Conservation (phyloP, 2,797 vertebrate genomes). For the Sarcophilus harrisii region DNA sequence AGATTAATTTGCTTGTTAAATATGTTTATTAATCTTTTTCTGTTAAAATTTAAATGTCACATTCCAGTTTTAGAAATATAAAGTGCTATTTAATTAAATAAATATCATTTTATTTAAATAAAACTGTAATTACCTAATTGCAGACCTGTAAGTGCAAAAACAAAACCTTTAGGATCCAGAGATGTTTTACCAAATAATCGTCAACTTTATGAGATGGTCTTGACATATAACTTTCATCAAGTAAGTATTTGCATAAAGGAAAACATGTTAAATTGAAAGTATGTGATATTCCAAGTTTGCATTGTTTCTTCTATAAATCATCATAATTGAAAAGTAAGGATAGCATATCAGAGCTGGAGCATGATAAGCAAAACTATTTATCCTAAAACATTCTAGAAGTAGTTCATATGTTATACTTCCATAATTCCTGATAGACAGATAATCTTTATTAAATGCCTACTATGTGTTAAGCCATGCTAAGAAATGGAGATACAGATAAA, state of each 20-base stretch:
- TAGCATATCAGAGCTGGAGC: neutral
- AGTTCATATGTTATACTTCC: neutral
- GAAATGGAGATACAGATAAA: neutral
- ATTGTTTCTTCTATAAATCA: conserved; percentile 33
- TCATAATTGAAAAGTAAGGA: conserved; percentile 29
- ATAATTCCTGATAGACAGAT: neutral
- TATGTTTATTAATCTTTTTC: neutral
- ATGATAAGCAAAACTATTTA: conserved; percentile 8
- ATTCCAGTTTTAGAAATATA: neutral
- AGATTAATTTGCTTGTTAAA: neutral
- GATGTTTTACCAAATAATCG: conserved; percentile 97
- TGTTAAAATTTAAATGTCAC: neutral
- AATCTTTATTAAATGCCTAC: neutral
- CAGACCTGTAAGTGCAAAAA: conserved; percentile 95
- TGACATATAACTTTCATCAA: conserved; percentile 97
- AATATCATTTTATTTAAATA: conserved; percentile 29
- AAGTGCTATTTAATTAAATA: neutral
- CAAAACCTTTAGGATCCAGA: conserved; percentile 93
- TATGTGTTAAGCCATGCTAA: neutral
- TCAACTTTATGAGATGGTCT: conserved; percentile 96
- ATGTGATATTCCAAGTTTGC: neutral
- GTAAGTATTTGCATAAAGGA: conserved; percentile 81
- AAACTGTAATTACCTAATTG: conserved; percentile 62
- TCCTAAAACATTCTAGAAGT: neutral
- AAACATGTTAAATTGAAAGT: neutral